phyloP scores from a whole-genome alignment of 2,888 invertebrate species.

The Cerastis leucographa region DNA sequence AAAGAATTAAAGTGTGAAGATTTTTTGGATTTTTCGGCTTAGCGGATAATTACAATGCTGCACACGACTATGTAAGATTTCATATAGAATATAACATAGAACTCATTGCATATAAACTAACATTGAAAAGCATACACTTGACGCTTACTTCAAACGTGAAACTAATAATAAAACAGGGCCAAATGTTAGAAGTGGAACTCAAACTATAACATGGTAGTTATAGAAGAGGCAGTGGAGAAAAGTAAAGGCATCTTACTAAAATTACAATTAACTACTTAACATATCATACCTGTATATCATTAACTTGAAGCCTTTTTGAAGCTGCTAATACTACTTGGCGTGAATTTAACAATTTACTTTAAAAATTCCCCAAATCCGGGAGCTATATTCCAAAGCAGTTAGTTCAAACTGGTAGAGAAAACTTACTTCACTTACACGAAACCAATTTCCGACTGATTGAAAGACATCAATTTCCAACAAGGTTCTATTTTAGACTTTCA shows the following conservation, averaged over 20 bases:
- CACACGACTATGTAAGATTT: neutral
- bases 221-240: neutral
- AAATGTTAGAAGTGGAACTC: neutral
- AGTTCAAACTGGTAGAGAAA: slow-evolving; percentile 15
- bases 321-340: neutral
- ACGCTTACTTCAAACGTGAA: neutral
- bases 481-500: slow-evolving; percentile 42
- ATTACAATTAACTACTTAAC: neutral
- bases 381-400: neutral
- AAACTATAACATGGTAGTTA: neutral
- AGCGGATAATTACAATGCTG: neutral
- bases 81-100: too few relatives aligned
- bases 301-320: neutral
- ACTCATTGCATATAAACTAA: neutral
- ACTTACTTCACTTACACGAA: slow-evolving; percentile 31
- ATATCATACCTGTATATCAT: neutral
- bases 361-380: slow-evolving; percentile 1
- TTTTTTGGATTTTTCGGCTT: neutral
- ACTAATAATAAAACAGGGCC: neutral
- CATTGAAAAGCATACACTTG: neutral
- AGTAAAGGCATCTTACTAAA: neutral
- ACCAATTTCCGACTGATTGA: slow-evolving; percentile 47
- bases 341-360: neutral
- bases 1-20: slow-evolving; percentile 1
- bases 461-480: slow-evolving; percentile 35